Conservation (phyloP, 30 jellyfish, hydroid and myxozoan genomes). For the Aurelia sp. region DNA sequence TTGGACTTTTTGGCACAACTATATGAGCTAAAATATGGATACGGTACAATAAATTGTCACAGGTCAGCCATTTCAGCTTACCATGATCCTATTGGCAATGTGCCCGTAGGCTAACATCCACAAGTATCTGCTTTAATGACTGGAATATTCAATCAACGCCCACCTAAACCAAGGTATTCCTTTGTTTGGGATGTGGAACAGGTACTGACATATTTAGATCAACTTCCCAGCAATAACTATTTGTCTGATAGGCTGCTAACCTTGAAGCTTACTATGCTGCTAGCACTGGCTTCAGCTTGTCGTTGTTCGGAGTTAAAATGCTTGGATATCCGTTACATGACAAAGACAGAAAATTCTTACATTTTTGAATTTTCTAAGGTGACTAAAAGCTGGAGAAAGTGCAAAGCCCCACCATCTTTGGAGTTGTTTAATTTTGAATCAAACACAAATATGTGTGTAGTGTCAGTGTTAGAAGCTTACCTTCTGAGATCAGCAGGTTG, state of each 20-base stretch:
- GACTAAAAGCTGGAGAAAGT: constrained; percentile 44
- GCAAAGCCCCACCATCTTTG: constrained; percentile 48
- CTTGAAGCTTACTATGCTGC: not conserved
- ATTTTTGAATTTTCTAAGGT: constrained; percentile 30
- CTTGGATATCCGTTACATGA: constrained; percentile 48
- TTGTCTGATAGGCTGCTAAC: constrained; percentile 19
- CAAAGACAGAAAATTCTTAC: constrained; percentile 15
- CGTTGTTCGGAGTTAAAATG: constrained; percentile 34
- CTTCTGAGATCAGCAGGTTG: constrained; percentile 20
- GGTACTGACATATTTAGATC: constrained; percentile 2
- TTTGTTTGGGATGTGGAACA: constrained; percentile 30
- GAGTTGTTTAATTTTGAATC: constrained; percentile 25
- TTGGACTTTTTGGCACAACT: no score
- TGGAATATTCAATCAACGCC: no score
- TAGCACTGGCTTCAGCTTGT: constrained; percentile 35
- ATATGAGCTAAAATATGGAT: no score
- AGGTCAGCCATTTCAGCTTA: no score
- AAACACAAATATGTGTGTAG: constrained; percentile 27
- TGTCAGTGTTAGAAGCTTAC: constrained; percentile 33
- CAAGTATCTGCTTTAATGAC: no score
- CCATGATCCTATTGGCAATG: no score
- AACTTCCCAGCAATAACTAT: not conserved
- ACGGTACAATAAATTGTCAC: no score
- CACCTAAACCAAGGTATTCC: no score
- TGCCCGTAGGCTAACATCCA: no score